phyloP scores from a whole-genome alignment of 2,797 vertebrate genomes.

The Urocyon cinereoargenteus region DNA sequence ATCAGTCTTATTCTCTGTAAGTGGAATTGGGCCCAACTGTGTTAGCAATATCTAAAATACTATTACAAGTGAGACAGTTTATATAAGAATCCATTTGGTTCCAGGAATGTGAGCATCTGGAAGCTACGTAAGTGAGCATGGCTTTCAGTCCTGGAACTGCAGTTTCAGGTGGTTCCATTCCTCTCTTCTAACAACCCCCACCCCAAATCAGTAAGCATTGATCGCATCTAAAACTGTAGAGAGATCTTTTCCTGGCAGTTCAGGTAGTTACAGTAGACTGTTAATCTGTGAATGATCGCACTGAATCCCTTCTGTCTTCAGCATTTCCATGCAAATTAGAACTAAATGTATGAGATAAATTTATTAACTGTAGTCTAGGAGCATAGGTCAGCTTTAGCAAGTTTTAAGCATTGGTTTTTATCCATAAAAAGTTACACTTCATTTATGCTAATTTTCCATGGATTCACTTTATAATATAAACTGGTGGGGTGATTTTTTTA shows the following conservation, averaged over 20 bases:
- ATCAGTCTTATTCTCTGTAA: slow-evolving; percentile 37
- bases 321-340: slow-evolving; percentile 85
- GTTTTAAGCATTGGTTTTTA: slow-evolving; percentile 82
- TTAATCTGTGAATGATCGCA: slow-evolving; percentile 86
- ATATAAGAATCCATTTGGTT: slow-evolving; percentile 45
- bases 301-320: slow-evolving; percentile 79
- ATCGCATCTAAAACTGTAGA: slow-evolving; percentile 81
- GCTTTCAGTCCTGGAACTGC: not conserved
- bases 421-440: slow-evolving; percentile 72
- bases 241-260: slow-evolving; percentile 85
- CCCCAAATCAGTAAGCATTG: slow-evolving; percentile 74
- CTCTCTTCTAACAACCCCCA: not conserved
- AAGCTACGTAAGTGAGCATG: not conserved
- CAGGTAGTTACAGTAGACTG: slow-evolving; percentile 85
- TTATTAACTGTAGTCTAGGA: slow-evolving; percentile 82
- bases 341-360: slow-evolving; percentile 84
- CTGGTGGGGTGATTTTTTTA: slow-evolving; percentile 52
- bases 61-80: slow-evolving; percentile 22
- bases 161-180: not conserved
- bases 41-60: slow-evolving; percentile 27
- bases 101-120: not conserved
- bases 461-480: slow-evolving; percentile 73
- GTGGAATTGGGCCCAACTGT: slow-evolving; percentile 36
- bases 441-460: slow-evolving; percentile 81
- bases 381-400: slow-evolving; percentile 81